Conservation (phyloP, 1,140 invertebrate species). For the Aphidius ervi region DNA sequence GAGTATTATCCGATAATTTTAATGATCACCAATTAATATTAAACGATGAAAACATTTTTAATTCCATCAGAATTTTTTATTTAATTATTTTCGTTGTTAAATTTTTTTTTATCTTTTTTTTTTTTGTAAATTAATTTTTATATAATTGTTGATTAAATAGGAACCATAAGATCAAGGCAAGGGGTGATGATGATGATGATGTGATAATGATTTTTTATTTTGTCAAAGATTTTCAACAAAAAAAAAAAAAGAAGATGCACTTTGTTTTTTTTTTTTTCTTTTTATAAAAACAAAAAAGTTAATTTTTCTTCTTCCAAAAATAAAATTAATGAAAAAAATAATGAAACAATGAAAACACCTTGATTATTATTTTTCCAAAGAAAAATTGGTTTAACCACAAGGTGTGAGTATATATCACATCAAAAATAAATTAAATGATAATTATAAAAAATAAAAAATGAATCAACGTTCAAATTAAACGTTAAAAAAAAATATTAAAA, state of each 20-base stretch:
- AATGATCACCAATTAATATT: not conserved
- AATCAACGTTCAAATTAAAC: no score
- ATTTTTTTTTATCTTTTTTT: no score
- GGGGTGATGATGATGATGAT: constrained; percentile 4
- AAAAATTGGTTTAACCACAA: no score
- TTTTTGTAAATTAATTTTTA: not conserved
- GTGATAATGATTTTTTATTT: no score
- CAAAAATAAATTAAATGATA: no score
- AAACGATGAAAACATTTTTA: not conserved
- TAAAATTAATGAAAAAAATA: not conserved
- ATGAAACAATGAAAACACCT: no score
- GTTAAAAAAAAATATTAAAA: no score
- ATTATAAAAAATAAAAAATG: no score
- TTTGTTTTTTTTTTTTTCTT: constrained; percentile 1
- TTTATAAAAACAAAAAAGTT: constrained; percentile 5
- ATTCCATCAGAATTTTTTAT: no score
- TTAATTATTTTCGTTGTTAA: no score
- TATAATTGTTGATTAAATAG: constrained; percentile 8
- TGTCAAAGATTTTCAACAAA: not conserved
- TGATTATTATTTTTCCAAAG: no score
- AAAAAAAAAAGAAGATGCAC: constrained; percentile 3
- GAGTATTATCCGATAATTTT: constrained; percentile 2
- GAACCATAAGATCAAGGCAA: constrained; percentile 14
- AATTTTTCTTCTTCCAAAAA: constrained; percentile 1
- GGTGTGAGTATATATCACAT: no score